phyloP scores from a whole-genome alignment of 2,113 vertebrate genomes.

The Tychaedon coryphoeus region DNA sequence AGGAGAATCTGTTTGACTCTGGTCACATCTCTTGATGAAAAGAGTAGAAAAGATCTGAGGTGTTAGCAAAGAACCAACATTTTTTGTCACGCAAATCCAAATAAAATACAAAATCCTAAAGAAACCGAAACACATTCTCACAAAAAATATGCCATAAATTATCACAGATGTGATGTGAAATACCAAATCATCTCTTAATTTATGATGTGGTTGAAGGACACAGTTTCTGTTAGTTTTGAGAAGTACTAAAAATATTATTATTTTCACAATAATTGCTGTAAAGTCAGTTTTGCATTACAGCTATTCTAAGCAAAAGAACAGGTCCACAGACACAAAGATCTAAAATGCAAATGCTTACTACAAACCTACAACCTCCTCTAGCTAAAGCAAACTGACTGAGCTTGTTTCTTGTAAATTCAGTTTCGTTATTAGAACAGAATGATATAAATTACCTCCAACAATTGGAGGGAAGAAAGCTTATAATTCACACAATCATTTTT shows the following conservation, averaged over 20 bases:
- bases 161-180: not conserved
- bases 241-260: not conserved
- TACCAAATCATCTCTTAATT: not conserved
- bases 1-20: not conserved
- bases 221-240: not conserved
- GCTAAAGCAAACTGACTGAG: not conserved
- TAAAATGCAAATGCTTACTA: not conserved
- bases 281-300: not conserved
- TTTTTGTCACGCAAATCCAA: not conserved
- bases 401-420: not conserved
- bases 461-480: fast-evolving
- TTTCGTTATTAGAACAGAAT: not conserved
- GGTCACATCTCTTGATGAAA: not conserved
- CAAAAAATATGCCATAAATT: not conserved
- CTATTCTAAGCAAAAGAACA: not conserved
- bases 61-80: not conserved
- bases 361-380: not conserved
- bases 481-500: not conserved
- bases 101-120: not conserved
- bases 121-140: not conserved
- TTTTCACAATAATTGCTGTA: not conserved
- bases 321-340: not conserved
- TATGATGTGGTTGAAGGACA: not conserved
- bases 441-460: not conserved
- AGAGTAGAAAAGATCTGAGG: not conserved